These are phyloP conservation scores for Tridacna crocea DNA, from an alignment of 2,888 invertebrate species.

Conservation along the genomic window DNA sequence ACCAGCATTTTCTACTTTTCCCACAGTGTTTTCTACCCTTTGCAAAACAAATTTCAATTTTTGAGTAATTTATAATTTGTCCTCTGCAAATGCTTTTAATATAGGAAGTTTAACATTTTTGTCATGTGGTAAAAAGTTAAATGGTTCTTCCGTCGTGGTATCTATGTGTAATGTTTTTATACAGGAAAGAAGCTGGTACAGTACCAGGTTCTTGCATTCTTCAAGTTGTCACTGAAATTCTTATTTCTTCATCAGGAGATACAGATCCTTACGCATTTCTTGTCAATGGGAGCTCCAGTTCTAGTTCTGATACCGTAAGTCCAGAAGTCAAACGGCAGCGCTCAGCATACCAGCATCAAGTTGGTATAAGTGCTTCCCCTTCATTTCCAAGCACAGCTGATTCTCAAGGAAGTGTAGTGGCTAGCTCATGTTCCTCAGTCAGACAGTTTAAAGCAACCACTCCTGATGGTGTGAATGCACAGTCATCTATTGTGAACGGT, in stretches of 20 bases:
- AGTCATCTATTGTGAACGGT: conserved; percentile 41
- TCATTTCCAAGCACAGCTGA: conserved; percentile 63
- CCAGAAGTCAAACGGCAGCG: conserved; percentile 40
- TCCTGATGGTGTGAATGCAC: conserved; percentile 68
- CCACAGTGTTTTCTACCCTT: too few relatives aligned
- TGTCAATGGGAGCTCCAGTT: conserved; percentile 36
- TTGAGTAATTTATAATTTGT: too few relatives aligned
- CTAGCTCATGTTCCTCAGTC: conserved; percentile 31
- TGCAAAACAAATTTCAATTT: too few relatives aligned
- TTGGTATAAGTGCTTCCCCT: conserved; percentile 64
- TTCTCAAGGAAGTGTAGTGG: conserved; percentile 61
- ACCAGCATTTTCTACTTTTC: too few relatives aligned
- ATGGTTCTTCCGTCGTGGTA: too few relatives aligned
- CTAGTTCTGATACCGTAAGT: conserved; percentile 35
- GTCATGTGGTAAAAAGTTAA: too few relatives aligned
- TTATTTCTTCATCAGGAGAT: conserved; percentile 31
- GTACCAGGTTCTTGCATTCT: too few relatives aligned
- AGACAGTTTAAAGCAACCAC: conserved; percentile 40
- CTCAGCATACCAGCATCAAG: conserved; percentile 39
- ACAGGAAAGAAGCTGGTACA: too few relatives aligned
- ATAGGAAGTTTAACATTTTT: too few relatives aligned
- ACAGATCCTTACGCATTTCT: conserved; percentile 49
- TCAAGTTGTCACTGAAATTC: neutral
- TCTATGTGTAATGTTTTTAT: too few relatives aligned
- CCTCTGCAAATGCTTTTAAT: too few relatives aligned